Evolutionary conservation across 2,797 vertebrate genomes (phyloP).

Genomic region (Peromyscus eremicus): DNA sequence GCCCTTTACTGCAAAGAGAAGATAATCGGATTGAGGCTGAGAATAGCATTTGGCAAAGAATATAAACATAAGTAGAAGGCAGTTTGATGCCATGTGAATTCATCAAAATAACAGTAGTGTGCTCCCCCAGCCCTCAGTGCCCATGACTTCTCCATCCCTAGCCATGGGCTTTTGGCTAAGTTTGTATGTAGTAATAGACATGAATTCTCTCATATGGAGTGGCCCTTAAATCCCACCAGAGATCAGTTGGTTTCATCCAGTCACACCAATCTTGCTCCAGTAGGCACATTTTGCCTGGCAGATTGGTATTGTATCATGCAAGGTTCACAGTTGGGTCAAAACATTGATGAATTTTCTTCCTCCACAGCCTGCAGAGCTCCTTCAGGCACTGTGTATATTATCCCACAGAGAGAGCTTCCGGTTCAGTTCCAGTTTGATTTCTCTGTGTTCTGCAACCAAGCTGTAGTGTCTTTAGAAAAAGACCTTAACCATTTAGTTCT

Average conservation of each 20-base stretch:
- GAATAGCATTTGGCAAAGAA: not conserved
- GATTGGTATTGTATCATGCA: not conserved
- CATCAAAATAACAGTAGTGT: not conserved
- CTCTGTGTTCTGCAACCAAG: not conserved
- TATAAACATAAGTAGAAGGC: not conserved
- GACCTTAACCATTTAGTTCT: not conserved
- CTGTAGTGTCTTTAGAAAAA: not conserved
- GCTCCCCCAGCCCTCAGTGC: too few relatives aligned
- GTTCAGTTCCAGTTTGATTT: not conserved
- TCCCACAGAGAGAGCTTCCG: not conserved
- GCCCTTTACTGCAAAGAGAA: not conserved
- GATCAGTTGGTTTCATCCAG: not conserved
- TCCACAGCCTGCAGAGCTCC: not conserved
- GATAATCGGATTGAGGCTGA: not conserved
- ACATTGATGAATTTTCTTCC: not conserved
- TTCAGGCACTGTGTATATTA: not conserved
- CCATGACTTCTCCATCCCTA: not conserved
- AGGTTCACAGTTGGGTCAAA: not conserved
- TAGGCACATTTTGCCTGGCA: not conserved
- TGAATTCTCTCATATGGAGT: not conserved
- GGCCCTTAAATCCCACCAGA: not conserved
- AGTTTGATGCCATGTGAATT: not conserved
- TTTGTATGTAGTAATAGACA: not conserved
- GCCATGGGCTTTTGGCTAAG: not conserved
- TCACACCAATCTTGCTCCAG: not conserved